Conservation (phyloP, 2,888 invertebrate species). For the Caenorhabditis panamensis region DNA sequence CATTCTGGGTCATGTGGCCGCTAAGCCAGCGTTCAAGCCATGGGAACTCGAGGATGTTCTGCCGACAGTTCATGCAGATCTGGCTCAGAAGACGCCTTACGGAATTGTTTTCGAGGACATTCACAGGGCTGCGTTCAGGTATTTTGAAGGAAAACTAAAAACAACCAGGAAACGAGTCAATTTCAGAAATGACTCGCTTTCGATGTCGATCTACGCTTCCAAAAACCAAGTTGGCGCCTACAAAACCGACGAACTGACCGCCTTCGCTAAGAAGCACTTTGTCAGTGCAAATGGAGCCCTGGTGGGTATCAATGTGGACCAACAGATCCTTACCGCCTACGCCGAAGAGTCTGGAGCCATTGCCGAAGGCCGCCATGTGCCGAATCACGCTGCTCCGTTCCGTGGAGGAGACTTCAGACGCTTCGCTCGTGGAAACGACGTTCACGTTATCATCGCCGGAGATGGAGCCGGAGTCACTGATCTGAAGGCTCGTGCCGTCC, state of each 20-base stretch:
- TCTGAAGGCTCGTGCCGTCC: constrained; percentile 55
- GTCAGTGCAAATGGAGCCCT: constrained; percentile 87
- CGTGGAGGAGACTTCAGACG: constrained; percentile 67
- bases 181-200: constrained; percentile 62
- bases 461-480: constrained; percentile 53
- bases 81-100: constrained; percentile 53
- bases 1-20: constrained; percentile 83
- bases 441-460: constrained; percentile 67
- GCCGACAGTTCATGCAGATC: constrained; percentile 54
- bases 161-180: too few species aligned
- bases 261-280: constrained; percentile 64
- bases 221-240: constrained; percentile 63
- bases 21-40: constrained; percentile 89
- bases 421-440: constrained; percentile 33
- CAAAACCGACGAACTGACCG: constrained; percentile 40
- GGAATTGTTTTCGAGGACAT: constrained; percentile 63
- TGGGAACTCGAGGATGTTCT: constrained; percentile 90
- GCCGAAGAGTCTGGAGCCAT: constrained; percentile 77
- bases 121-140: constrained; percentile 68
- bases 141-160: too few species aligned
- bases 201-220: constrained; percentile 62
- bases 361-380: constrained; percentile 18
- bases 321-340: constrained; percentile 84
- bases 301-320: constrained; percentile 88
- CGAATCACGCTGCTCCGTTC: constrained; percentile 24